Evolutionary conservation across 2,113 vertebrate genomes (phyloP).

Genomic region (Mustela lutreola): DNA sequence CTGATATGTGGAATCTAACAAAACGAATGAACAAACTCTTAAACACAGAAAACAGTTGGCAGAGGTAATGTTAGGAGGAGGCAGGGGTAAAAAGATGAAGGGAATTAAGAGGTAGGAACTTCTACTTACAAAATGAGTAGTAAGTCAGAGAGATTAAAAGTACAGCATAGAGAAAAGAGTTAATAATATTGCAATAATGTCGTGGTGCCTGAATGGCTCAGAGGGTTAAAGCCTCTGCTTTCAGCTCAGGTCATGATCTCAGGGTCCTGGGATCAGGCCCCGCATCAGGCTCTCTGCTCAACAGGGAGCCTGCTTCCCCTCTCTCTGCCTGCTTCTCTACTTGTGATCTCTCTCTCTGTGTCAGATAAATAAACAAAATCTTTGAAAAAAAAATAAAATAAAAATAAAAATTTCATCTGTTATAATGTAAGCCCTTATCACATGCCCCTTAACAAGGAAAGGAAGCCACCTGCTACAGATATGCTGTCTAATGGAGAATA

Average conservation of each 20-base stretch:
- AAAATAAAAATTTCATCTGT: constrained; percentile 30
- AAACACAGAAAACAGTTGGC: neutral
- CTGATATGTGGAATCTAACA: neutral
- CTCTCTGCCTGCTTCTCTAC: too few relatives aligned
- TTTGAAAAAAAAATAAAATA: too few relatives aligned
- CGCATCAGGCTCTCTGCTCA: too few relatives aligned
- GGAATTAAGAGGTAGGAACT: neutral
- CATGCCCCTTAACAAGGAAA: neutral
- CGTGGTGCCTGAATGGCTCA: too few relatives aligned
- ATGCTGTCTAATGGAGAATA: neutral
- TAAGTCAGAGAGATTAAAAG: neutral
- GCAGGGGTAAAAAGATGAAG: neutral
- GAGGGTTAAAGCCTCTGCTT: too few relatives aligned
- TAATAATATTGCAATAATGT: neutral
- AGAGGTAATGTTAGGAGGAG: neutral
- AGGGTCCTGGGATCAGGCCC: too few relatives aligned
- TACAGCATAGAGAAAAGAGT: neutral
- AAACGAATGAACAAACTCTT: neutral
- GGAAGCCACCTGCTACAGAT: neutral
- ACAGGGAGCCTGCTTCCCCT: too few relatives aligned
- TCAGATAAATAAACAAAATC: too few relatives aligned
- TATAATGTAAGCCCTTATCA: neutral
- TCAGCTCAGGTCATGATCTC: too few relatives aligned
- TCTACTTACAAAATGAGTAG: neutral
- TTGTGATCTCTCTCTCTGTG: too few relatives aligned